phyloP scores from a whole-genome alignment of 2,888 invertebrate species.

The Caenorhabditis panamensis region DNA sequence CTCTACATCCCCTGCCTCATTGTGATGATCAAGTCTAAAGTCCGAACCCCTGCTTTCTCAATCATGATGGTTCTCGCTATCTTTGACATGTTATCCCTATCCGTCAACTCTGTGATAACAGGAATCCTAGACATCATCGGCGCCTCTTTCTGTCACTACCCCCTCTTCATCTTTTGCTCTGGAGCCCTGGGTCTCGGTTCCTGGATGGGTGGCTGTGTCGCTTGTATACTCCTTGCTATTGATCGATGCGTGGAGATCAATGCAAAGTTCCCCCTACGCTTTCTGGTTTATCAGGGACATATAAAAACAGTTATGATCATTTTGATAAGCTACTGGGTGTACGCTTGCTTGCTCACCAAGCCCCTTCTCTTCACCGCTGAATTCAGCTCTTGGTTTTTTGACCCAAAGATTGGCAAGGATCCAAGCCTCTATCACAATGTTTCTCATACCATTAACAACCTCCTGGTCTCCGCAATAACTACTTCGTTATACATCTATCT shows the following conservation, averaged over 20 bases:
- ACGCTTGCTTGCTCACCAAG: slow-evolving; percentile 24
- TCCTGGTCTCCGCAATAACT: slow-evolving; percentile 52
- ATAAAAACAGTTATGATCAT: slow-evolving; percentile 4
- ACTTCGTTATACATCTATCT: slow-evolving; percentile 52
- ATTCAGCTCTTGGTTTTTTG: slow-evolving; percentile 33
- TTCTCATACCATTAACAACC: slow-evolving; percentile 62
- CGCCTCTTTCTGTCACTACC: slow-evolving; percentile 31
- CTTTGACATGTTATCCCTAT: slow-evolving; percentile 36
- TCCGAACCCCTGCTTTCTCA: slow-evolving; percentile 25
- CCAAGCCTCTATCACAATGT: slow-evolving; percentile 32
- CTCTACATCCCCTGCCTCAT: slow-evolving; percentile 40
- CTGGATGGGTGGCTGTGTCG: slow-evolving; percentile 37
- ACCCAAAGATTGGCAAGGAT: slow-evolving; percentile 25
- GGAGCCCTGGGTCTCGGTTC: slow-evolving; percentile 22
- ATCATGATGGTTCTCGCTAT: slow-evolving; percentile 38
- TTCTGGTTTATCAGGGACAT: slow-evolving; percentile 6
- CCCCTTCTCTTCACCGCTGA: slow-evolving; percentile 25
- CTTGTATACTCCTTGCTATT: slow-evolving; percentile 36
- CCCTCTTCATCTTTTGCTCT: slow-evolving; percentile 12
- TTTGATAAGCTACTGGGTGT: slow-evolving; percentile 19
- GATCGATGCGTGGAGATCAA: slow-evolving; percentile 39
- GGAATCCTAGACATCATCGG: slow-evolving; percentile 30
- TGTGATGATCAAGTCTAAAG: slow-evolving; percentile 14
- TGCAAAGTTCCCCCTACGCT: background rate
- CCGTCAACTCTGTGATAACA: slow-evolving; percentile 43